phyloP scores from a whole-genome alignment of 2,888 invertebrate genomes.

The Xylota sylvarum region DNA sequence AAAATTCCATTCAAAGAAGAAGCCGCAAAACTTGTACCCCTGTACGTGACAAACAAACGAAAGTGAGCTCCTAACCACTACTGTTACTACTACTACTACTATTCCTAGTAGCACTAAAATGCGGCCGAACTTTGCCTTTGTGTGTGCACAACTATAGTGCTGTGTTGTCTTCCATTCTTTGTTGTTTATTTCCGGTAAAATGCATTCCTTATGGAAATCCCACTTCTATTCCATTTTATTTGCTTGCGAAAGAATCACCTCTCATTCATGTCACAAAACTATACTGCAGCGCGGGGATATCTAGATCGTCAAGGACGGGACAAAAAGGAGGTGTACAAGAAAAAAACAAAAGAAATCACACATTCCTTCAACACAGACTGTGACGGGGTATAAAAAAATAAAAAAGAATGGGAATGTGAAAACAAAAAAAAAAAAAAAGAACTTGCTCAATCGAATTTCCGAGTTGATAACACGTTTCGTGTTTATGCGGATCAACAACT shows the following conservation, averaged over 20 bases:
- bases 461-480: slow-evolving; percentile 64
- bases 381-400: too few relatives aligned
- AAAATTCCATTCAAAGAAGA: slow-evolving; percentile 48
- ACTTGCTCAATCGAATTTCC: slow-evolving; percentile 65
- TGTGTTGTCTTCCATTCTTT: slow-evolving; percentile 27
- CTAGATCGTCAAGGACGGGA: slow-evolving; percentile 74
- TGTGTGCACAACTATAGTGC: background rate
- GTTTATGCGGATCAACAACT: slow-evolving; percentile 12
- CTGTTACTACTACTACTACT: background rate
- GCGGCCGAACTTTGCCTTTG: slow-evolving; percentile 3
- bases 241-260: slow-evolving; percentile 15
- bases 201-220: slow-evolving; percentile 41
- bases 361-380: slow-evolving; percentile 47
- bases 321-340: slow-evolving; percentile 55
- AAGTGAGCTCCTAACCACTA: slow-evolving; percentile 12
- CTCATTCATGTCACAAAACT: slow-evolving; percentile 51
- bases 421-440: slow-evolving; percentile 27
- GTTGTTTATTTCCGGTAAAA: slow-evolving; percentile 58
- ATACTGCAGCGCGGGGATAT: slow-evolving; percentile 33
- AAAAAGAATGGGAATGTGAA: slow-evolving; percentile 48
- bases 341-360: slow-evolving; percentile 18
- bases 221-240: too few relatives aligned
- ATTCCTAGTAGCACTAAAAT: background rate
- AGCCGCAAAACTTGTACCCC: slow-evolving; percentile 15
- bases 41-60: slow-evolving; percentile 56